Base-by-base conservation (phyloP, 1,140 invertebrate species). In the Bombus turneri region DNA sequence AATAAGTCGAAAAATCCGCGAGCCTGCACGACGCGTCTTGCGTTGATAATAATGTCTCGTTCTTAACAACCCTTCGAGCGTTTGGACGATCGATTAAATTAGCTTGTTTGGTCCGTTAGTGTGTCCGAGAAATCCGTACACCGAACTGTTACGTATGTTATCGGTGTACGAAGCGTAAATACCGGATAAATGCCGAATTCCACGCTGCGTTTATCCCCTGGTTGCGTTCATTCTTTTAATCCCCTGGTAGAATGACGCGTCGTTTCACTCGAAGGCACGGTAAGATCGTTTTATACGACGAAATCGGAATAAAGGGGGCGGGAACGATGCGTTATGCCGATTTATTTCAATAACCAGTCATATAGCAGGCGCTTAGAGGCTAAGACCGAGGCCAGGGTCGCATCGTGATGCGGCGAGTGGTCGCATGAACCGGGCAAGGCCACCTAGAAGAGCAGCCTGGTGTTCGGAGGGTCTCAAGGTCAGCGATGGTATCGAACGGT, bases 391-490 rank as follows among this genome's bases (percentile, higher is more conserved):
- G 25, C 64, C 68, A 64, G 57, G 79, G 62, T 89, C 78, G 74
- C 47, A 68, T 74, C 87, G 79, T 89, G 83, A 88, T 88, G 66
- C 74, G 25, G 74, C 66, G 59, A 47, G 34, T 47, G 34, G 41
- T 71, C 34, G 71, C 59, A 59, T 25, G 31, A 57, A 75, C 31
- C 28, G 31, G 5, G 31, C 84, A 77, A 71, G 53, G 77, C 53
- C 86, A 79, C 75, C 47, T 68, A 76, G 75, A 86, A 82, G 78
- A 81, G 80, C 77, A 78, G 77, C 31, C 73, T 53, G 64, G 73
- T 73, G 82, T 83, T 91, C 78, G 76, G 79, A 87, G 83, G 83
- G 77, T 77, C 77, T 86, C 89, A 91, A 91, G 89, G 87, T 91
- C 85, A 83, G 59, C 90, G 87, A 85, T 85, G 81, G 47, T 89